Base-by-base conservation (phyloP, 92 coral and sea anemone genomes). In the Desmophyllum pertusum region DNA sequence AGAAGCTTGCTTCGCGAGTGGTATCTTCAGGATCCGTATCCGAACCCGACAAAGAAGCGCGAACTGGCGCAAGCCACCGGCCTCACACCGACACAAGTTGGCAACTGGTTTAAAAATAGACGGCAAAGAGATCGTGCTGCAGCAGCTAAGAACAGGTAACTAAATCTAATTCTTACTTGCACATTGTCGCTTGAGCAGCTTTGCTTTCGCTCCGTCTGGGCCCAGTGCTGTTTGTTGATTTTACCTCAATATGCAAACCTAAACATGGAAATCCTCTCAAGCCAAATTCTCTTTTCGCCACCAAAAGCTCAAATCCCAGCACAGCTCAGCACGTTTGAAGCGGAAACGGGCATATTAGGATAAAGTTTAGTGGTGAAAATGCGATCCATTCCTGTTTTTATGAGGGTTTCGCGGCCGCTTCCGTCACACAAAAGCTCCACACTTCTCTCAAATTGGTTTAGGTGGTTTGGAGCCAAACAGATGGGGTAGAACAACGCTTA, bases 51-150 rank as follows among this genome's bases (percentile, higher is more conserved):
- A 21, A 97, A 97, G 88, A 97, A 97, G 82, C 93, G 99, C 19
- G 99, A 97, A 71, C 87, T 97, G 48, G 99, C 99, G 30, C 99
- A 97, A 85, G 99, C 99, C 29, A 97, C 99, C 37, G 98, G 99
- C 36, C 93, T 97, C 72, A 97, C 99, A 37, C 99, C 99, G 73
- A 97, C 98, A 27, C 99, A 97, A 88, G 99, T 97, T 43, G 99
- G 99, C 69, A 97, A 97, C 85, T 97, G 99, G 99, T 97, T 97
- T 73, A 97, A 97, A 87, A 97, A 97, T 78, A 91, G 99, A 81
- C 88, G 99, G 67, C 99, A 97, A 62, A 89, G 99, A 80, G 99
- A 97, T 72, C 93, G 99, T 78, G 99, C 99, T 33, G 99, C 99
- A 18, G 99, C 99, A 81, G 99, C 99, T 29, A 97, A 97, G 89